These are phyloP conservation scores for Lutraria lutraria DNA, from an alignment of 2,888 invertebrate genomes.

Conservation along the genomic window DNA sequence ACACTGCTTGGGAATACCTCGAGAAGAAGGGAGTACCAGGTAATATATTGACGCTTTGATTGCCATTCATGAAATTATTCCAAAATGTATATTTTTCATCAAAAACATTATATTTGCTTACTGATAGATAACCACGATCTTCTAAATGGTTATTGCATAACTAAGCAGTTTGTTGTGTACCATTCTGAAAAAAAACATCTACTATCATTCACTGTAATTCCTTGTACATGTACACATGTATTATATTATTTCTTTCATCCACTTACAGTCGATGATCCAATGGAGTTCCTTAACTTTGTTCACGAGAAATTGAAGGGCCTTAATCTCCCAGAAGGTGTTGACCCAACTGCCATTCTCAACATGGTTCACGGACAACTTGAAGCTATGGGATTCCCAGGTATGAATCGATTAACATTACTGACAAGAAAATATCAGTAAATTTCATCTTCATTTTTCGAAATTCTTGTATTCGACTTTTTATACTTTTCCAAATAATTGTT, in stretches of 20 bases:
- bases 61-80: not conserved
- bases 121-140: too few relatives aligned
- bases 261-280: constrained; percentile 54
- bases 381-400: constrained; percentile 68
- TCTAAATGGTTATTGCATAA: too few relatives aligned
- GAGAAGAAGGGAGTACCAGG: constrained; percentile 60
- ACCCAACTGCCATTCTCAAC: constrained; percentile 60
- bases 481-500: not conserved
- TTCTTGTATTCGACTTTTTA: not conserved
- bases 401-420: too few relatives aligned
- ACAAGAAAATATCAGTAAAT: not conserved
- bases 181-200: too few relatives aligned
- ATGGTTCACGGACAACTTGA: constrained; percentile 68
- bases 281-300: constrained; percentile 58
- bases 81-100: not conserved
- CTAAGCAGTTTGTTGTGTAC: too few relatives aligned
- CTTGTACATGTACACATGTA: too few relatives aligned
- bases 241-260: not conserved
- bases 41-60: constrained; percentile 28
- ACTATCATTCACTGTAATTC: too few relatives aligned
- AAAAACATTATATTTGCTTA: not conserved
- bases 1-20: constrained; percentile 47
- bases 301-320: constrained; percentile 59
- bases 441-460: not conserved
- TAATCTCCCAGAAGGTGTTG: constrained; percentile 62